Evolutionary conservation across 2,888 invertebrate species (phyloP).

Genomic region (Oasisia sp.): DNA sequence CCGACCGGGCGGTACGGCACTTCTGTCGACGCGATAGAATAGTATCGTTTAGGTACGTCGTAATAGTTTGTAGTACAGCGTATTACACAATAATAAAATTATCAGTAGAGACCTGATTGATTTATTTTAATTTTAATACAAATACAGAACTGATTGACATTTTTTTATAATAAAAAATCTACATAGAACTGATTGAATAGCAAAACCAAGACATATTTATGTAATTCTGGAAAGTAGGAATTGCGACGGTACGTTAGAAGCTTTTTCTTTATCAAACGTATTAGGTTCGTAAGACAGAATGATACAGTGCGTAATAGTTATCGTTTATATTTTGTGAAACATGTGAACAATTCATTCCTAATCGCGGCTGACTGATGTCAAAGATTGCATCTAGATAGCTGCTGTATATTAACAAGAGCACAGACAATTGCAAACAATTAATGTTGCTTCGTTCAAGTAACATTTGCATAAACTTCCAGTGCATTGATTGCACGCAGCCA

Average conservation of each 20-base stretch:
- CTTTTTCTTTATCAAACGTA: neutral
- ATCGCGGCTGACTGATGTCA: neutral
- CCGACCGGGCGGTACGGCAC: constrained; percentile 45
- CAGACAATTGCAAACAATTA: neutral
- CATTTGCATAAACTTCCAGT: neutral
- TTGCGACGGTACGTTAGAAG: neutral
- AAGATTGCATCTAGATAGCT: neutral
- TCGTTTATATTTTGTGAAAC: neutral
- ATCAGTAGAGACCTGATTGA: too few relatives aligned
- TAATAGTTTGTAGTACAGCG: too few relatives aligned
- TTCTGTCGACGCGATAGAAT: constrained; percentile 29
- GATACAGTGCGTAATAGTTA: neutral
- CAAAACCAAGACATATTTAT: neutral
- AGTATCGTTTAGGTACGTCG: neutral
- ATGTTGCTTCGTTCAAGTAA: neutral
- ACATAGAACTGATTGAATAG: neutral
- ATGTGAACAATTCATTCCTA: neutral
- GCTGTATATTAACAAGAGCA: too few relatives aligned
- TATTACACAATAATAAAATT: too few relatives aligned
- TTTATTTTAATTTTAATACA: too few relatives aligned
- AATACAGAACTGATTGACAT: too few relatives aligned
- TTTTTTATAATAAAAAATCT: too few relatives aligned
- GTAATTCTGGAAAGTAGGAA: neutral
- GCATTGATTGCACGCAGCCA: neutral
- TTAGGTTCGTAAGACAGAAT: neutral